Percentiles rank a stretch among this genome's conserved stretches.
These are phyloP conservation scores for Pinctada fucata DNA, from an alignment of 2,888 invertebrate genomes.

Conservation along the genomic window DNA sequence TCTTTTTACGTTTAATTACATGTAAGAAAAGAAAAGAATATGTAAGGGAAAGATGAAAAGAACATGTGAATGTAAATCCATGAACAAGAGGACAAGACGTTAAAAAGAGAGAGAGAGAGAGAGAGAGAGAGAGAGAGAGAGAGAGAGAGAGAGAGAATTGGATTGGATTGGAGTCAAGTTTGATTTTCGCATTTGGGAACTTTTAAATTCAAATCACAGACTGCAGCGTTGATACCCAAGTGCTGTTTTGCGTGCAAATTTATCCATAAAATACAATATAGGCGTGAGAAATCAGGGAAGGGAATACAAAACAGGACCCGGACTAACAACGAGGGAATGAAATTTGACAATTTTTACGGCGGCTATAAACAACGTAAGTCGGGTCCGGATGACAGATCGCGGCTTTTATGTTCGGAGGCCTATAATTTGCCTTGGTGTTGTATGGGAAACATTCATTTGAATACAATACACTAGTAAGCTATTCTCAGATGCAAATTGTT, in stretches of 20 bases:
- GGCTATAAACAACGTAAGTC: slow-evolving; percentile 10
- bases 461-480: background rate
- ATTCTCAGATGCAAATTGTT: background rate
- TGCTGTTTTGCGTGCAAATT: background rate
- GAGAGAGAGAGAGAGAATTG: too few species aligned
- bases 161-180: too few species aligned
- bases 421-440: background rate
- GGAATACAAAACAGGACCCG: background rate
- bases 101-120: too few species aligned
- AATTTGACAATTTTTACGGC: slow-evolving; percentile 24
- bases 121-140: too few species aligned
- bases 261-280: background rate
- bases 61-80: too few species aligned
- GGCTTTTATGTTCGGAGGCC: background rate
- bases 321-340: slow-evolving; percentile 18
- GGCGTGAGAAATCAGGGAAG: background rate
- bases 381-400: background rate
- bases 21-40: too few species aligned
- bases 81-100: too few species aligned
- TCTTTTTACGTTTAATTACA: too few species aligned
- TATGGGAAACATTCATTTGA: background rate
- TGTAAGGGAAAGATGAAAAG: too few species aligned
- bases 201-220: too few species aligned
- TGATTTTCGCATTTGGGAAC: too few species aligned
- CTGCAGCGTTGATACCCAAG: background rate